Evolutionary conservation across 1,140 invertebrate genomes (phyloP).

Genomic region (Pseudomyrmex dendroicus): DNA sequence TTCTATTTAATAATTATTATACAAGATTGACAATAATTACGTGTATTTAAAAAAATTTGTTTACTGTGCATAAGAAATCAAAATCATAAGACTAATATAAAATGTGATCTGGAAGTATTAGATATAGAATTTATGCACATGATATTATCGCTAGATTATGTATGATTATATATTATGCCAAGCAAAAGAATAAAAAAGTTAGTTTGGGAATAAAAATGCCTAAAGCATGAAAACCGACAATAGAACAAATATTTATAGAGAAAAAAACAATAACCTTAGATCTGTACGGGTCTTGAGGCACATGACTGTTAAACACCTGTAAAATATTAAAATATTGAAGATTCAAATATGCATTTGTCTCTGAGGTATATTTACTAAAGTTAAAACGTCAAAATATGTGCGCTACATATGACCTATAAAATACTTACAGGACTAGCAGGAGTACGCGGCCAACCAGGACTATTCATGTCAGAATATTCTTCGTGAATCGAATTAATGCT

Average conservation of each 20-base stretch:
- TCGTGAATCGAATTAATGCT: constrained; percentile 94
- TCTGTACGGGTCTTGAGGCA: constrained; percentile 94
- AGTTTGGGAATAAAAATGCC: constrained; percentile 47
- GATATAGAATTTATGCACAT: background rate
- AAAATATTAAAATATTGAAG: constrained; percentile 83
- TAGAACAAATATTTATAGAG: constrained; percentile 70
- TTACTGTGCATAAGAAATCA: background rate
- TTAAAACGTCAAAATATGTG: constrained; percentile 15
- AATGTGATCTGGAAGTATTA: background rate
- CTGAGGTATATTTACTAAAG: background rate
- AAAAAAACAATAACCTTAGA: constrained; percentile 89
- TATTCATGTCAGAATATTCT: constrained; percentile 94
- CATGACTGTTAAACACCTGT: constrained; percentile 96
- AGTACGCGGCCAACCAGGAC: constrained; percentile 94
- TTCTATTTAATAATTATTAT: too few relatives aligned
- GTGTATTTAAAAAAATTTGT: too few relatives aligned
- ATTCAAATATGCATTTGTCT: constrained; percentile 20
- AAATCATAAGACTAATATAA: background rate
- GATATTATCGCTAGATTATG: constrained; percentile 18
- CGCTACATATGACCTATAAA: constrained; percentile 28
- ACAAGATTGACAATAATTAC: too few relatives aligned
- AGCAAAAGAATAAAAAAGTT: constrained; percentile 30
- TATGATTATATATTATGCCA: constrained; percentile 33
- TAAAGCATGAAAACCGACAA: constrained; percentile 58
- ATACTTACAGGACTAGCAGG: constrained; percentile 94